Percentiles rank a stretch among this genome's conserved stretches.
These are phyloP conservation scores for Troides oblongomaculatus DNA, from an alignment of 2,888 invertebrate genomes.

Conservation along the genomic window DNA sequence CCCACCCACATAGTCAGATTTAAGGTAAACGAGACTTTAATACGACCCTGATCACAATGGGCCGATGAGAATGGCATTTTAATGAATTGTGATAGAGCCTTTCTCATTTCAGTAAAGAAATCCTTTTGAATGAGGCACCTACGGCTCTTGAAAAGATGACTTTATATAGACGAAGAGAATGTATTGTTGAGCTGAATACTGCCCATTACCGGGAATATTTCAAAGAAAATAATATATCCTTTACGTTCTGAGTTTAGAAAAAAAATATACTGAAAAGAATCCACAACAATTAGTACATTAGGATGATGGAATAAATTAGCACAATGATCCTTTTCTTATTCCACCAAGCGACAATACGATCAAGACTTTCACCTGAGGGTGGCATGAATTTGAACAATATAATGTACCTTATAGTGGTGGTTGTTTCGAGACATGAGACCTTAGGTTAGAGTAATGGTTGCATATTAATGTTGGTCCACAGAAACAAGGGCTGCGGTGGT, in stretches of 20 bases:
- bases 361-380: no score
- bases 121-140: conserved; percentile 62
- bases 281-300: conserved; percentile 1
- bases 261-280: not conserved
- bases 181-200: conserved; percentile 66
- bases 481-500: no score
- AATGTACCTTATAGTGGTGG: no score
- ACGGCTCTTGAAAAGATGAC: conserved; percentile 62
- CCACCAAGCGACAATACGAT: no score
- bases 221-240: conserved; percentile 26
- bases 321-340: no score
- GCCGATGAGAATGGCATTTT: conserved; percentile 64
- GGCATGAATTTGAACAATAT: no score
- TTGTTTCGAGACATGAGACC: no score
- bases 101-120: conserved; percentile 52
- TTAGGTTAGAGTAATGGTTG: no score
- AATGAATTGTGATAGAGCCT: conserved; percentile 70
- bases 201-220: conserved; percentile 50
- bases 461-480: no score
- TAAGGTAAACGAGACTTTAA: conserved; percentile 66
- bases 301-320: not conserved
- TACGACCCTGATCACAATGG: conserved; percentile 58
- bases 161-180: conserved; percentile 58
- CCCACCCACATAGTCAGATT: conserved; percentile 30
- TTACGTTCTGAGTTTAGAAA: conserved; percentile 8